Percentiles rank a stretch among this genome's conserved stretches.
These are phyloP conservation scores for Lepetodrilus schrolli DNA, from an alignment of 2,888 invertebrate species.

Conservation along the genomic window DNA sequence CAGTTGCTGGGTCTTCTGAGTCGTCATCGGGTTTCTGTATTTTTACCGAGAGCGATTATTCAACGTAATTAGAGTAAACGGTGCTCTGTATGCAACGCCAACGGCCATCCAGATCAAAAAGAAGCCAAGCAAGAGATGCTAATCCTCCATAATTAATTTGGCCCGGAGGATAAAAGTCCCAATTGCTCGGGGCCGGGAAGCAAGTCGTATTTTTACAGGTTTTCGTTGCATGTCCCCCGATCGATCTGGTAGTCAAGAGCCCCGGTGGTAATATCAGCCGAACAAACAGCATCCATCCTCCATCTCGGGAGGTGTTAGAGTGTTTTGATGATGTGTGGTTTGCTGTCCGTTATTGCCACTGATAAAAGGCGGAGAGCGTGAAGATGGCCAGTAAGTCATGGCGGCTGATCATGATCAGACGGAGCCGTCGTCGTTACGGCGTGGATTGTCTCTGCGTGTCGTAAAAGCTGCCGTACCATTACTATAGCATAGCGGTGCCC, in stretches of 20 bases:
- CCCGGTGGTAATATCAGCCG: neutral
- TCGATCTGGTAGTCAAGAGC: neutral
- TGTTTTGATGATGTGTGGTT: neutral
- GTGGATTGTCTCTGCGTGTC: neutral
- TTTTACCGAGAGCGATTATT: conserved; percentile 15
- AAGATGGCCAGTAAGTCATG: neutral
- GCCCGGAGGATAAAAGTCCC: conserved; percentile 13
- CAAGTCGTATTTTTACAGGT: conserved; percentile 11
- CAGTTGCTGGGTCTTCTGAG: too few relatives aligned
- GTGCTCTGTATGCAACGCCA: neutral
- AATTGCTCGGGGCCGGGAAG: neutral
- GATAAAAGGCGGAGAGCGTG: neutral
- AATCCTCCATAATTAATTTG: conserved; percentile 26
- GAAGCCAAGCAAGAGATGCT: conserved; percentile 21
- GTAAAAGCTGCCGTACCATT: too few relatives aligned
- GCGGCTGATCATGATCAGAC: neutral
- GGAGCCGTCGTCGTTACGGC: neutral
- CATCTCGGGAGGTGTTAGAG: neutral
- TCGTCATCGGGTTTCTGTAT: neutral
- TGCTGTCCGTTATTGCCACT: neutral
- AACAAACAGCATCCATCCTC: neutral
- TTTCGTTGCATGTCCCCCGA: neutral
- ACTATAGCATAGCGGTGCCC: too few relatives aligned
- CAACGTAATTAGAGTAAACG: conserved; percentile 14
- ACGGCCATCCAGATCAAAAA: neutral